A percentile compares a stretch with the other conserved stretches of the same genome.
Conservation (phyloP, 1,140 invertebrate genomes). For the Drosophila nannoptera region DNA sequence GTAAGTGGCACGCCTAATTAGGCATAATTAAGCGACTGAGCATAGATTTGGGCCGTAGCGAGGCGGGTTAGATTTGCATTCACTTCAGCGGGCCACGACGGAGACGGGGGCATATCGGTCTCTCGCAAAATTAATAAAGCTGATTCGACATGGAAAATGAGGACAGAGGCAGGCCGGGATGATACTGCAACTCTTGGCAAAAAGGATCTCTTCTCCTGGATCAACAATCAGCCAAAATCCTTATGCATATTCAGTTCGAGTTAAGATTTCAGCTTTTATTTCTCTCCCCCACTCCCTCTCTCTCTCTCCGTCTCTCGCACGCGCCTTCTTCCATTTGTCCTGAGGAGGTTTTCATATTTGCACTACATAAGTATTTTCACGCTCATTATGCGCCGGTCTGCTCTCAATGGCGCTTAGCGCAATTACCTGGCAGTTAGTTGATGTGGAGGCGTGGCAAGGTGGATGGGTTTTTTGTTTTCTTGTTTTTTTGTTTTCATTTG, state of each 20-base stretch:
- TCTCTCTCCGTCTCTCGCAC: not conserved
- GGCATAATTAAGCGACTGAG: slow-evolving; percentile 66
- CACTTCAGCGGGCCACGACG: not conserved
- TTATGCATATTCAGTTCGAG: slow-evolving; percentile 2
- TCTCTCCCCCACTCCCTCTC: not conserved
- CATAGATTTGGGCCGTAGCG: slow-evolving; percentile 53
- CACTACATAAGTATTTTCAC: slow-evolving; percentile 67
- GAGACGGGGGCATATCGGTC: not conserved
- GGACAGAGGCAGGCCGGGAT: not conserved
- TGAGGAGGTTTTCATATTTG: slow-evolving; percentile 64
- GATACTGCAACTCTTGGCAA: not conserved
- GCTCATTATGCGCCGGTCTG: slow-evolving; percentile 68
- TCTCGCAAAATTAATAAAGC: not conserved
- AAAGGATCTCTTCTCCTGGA: not conserved
- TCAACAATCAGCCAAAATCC: slow-evolving; percentile 4
- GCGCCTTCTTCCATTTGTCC: slow-evolving; percentile 22
- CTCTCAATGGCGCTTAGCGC: slow-evolving; percentile 55
- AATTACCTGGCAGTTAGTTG: slow-evolving; percentile 61
- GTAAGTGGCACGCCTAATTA: slow-evolving; percentile 59
- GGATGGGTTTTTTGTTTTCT: slow-evolving; percentile 47
- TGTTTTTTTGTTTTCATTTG: slow-evolving; percentile 31
- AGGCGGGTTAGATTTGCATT: slow-evolving; percentile 3
- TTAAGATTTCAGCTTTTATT: slow-evolving; percentile 31
- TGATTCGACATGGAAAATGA: not conserved
- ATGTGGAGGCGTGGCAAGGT: not conserved